Base-by-base conservation (phyloP, 2,797 vertebrate genomes). In the Typhlichthys subterraneus region DNA sequence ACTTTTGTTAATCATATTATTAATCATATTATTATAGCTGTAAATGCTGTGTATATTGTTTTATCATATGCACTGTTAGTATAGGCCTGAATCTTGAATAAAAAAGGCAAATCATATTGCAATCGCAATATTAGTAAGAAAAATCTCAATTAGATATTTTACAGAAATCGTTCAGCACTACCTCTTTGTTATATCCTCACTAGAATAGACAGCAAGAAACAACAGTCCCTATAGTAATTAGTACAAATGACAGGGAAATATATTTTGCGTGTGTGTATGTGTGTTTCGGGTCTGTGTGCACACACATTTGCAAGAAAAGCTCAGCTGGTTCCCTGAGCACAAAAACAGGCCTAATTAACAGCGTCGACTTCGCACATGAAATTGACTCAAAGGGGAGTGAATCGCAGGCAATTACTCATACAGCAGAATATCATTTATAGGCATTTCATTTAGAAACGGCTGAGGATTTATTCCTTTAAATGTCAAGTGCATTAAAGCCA, bases 291-390 rank as follows among this genome's bases (percentile, higher is more conserved):
- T n/a, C 23, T 11, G 5, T 7, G 17, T 12, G 45, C 3, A 29
- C 8, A 13, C 6, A 17, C 19, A 11, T 33, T 19, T 31, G 23
- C 11, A 45, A 29, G 76, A 75, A 75, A 84, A 89, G 79, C 88
- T 91, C 88, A 91, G 89, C 89, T 88, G 88, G 88, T 82, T 89
- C 84, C 85, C 77, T 75, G 78, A 90, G 90, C 86, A 90, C 85
- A 87, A 87, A 90, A 91, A 90, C 88, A 86, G 88, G 85, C 88
- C 89, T 90, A 91, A 92, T 91, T 92, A 92, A 90, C 90, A 91
- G 85, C 69, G 68, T 62, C 83, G 88, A 88, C 88, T 90, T 91
- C 87, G 89, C 88, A 90, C 89, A 88, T 88, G 89, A 91, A 86
- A 91, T 88, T 86, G 85, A 88, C 88, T 90, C 89, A 90, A 88